phyloP scores from a whole-genome alignment of 2,888 invertebrate species.

The Poecilus cupreus region DNA sequence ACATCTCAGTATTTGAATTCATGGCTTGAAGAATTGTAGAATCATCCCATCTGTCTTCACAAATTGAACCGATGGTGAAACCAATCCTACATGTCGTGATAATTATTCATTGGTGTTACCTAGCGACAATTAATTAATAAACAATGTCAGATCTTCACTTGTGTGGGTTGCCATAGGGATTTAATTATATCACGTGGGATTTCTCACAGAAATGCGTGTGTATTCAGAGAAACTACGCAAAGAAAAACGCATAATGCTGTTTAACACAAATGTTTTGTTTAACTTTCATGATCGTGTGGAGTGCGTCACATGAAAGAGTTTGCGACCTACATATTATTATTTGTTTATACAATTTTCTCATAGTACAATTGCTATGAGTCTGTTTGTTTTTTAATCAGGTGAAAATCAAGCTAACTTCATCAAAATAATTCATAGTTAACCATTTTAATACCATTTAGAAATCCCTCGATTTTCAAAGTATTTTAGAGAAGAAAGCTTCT shows the following conservation, averaged over 20 bases:
- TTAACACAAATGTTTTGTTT: slow-evolving; percentile 45
- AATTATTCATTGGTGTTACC: slow-evolving; percentile 22
- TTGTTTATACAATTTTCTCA: slow-evolving; percentile 12
- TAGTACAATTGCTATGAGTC: background rate
- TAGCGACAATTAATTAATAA: slow-evolving; percentile 37
- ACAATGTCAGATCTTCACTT: slow-evolving; percentile 21
- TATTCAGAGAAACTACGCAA: slow-evolving; percentile 40
- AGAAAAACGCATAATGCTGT: slow-evolving; percentile 32
- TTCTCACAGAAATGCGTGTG: slow-evolving; percentile 32
- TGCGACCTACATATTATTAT: slow-evolving; percentile 38
- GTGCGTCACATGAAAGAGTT: slow-evolving; percentile 12
- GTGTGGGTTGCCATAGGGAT: slow-evolving; percentile 1
- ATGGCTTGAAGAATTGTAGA: background rate
- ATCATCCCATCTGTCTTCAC: too few species aligned
- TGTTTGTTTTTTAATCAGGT: background rate
- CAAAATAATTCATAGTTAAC: background rate
- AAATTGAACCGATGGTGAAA: background rate
- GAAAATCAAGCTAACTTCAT: background rate
- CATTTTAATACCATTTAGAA: too few species aligned
- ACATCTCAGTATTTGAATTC: background rate
- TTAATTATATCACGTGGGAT: slow-evolving; percentile 12
- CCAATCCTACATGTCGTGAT: background rate
- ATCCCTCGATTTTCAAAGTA: too few species aligned
- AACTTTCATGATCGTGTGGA: slow-evolving; percentile 29
- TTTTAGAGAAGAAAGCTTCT: too few species aligned